phyloP scores from a whole-genome alignment of 1,140 invertebrate species.

The Solenopsis invicta region DNA sequence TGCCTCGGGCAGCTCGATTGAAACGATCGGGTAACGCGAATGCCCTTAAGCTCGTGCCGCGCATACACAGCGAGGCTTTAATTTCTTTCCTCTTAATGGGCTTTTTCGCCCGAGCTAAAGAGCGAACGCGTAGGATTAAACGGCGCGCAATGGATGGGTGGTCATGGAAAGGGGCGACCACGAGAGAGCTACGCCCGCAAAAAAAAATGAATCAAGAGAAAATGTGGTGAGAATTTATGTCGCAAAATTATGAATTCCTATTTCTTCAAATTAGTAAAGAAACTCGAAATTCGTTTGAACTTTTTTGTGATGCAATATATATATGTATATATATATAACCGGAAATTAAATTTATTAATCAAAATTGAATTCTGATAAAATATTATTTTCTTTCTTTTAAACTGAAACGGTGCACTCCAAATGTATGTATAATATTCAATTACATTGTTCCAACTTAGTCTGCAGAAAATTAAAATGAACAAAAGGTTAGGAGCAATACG shows the following conservation, averaged over 20 bases:
- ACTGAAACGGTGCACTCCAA: background rate
- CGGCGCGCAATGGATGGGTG: slow-evolving; percentile 58
- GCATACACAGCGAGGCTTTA: slow-evolving; percentile 67
- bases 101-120: slow-evolving; percentile 76
- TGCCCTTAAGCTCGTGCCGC: slow-evolving; percentile 55
- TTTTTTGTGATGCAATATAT: background rate
- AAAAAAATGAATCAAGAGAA: slow-evolving; percentile 30
- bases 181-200: slow-evolving; percentile 16
- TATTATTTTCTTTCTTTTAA: background rate
- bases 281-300: background rate
- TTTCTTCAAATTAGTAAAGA: background rate
- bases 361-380: background rate
- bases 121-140: slow-evolving; percentile 78
- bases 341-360: slow-evolving; percentile 22
- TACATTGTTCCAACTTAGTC: background rate
- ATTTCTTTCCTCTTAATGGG: slow-evolving; percentile 80
- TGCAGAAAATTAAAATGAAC: slow-evolving; percentile 3
- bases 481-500: background rate
- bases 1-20: slow-evolving; percentile 37
- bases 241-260: slow-evolving; percentile 50
- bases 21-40: slow-evolving; percentile 58
- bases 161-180: slow-evolving; percentile 28
- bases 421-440: background rate
- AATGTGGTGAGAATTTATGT: slow-evolving; percentile 19
- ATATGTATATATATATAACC: no score